phyloP scores from a whole-genome alignment of 2,797 vertebrate species.

The Pseudopleuronectes americanus region DNA sequence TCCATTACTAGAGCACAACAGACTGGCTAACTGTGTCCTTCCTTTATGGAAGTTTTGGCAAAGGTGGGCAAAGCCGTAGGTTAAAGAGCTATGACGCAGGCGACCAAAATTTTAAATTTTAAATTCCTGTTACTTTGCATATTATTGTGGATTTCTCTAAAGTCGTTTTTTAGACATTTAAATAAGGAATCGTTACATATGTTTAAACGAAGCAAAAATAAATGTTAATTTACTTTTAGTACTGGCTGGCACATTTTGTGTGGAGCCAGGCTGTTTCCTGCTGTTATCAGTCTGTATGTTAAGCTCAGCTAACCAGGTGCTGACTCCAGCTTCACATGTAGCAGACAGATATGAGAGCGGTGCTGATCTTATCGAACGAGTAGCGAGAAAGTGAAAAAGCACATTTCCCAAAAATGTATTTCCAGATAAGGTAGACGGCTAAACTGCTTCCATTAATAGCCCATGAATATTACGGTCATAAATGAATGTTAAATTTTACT shows the following conservation, averaged over 20 bases:
- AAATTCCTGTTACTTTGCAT: no score
- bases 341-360: not conserved
- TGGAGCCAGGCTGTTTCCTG: not conserved
- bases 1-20: no score
- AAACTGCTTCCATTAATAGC: constrained; percentile 14
- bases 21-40: no score
- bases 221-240: not conserved
- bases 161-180: no score
- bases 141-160: no score
- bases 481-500: constrained; percentile 1
- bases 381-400: not conserved
- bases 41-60: no score
- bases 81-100: no score
- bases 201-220: not conserved
- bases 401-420: not conserved
- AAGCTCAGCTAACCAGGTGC: not conserved
- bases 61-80: no score
- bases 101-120: no score
- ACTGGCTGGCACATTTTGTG: not conserved
- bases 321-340: not conserved
- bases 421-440: not conserved
- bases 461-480: not conserved
- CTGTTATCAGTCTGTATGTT: not conserved
- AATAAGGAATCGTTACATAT: no score
- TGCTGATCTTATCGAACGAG: not conserved